Base-by-base conservation (phyloP, 2,888 invertebrate genomes). In the Dolomedes plantarius region DNA sequence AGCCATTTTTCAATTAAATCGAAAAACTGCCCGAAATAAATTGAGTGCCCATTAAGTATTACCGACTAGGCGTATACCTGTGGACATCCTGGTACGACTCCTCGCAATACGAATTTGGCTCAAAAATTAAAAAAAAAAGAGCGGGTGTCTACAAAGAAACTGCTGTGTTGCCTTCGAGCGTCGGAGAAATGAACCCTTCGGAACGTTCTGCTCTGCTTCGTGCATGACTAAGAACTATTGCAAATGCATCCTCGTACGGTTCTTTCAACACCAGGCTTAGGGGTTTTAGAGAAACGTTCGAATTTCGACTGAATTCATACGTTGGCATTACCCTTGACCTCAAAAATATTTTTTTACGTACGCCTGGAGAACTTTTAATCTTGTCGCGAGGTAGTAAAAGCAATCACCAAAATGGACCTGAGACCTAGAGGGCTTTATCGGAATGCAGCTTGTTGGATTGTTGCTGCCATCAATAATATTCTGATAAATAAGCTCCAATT, bases 1-100 rank as follows among this genome's bases (percentile, higher is more conserved):
- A 36, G 19, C 23, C n/a, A 68, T 68, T 68, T 68, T 68, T 36
- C 68, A 68, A 68, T 68, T 68, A 68, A 68, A 36, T 68, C 23
- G 39, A 32, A 68, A 68, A 36, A 65, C 23, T 36, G 16, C 23
- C 36, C 36, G 68, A 36, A 36, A 68, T 68, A 68, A 39, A 36
- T 68, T 68, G 23, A 28, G 29, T 65, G 28, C 29, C n/a, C 29
- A 65, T 28, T 64, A 28, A 64, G 29, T 27, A 64, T 28, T 13
- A 6, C 28, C 28, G 27, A 13, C n/a, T 6, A n/a, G n/a, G 19
- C 19, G 23, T 11, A 13, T 19, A 19, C 13, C 31, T 65, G 65
- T 46, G n/a, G 46, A 46, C 46, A 46, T 46, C 46, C 46, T 46
- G 46, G 46, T 16, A 46, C n/a, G 46, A 16, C 7, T 46, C n/a